phyloP scores from a whole-genome alignment of 2,888 invertebrate species.

The Athalia cordata region DNA sequence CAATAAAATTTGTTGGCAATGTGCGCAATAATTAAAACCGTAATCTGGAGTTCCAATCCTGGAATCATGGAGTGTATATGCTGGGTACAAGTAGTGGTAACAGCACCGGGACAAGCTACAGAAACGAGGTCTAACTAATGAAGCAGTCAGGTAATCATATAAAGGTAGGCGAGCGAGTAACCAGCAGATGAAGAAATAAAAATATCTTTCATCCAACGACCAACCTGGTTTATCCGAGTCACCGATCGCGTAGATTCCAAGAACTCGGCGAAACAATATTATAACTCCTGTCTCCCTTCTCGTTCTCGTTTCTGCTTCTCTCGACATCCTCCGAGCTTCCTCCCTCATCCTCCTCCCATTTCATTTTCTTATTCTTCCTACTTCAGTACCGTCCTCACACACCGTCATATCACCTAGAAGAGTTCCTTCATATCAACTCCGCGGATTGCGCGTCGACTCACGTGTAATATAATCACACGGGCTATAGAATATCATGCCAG shows the following conservation, averaged over 20 bases:
- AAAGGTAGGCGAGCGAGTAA: slow-evolving; percentile 48
- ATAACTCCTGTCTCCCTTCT: slow-evolving; percentile 66
- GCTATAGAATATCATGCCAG: slow-evolving; percentile 58
- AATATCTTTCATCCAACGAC: slow-evolving; percentile 46
- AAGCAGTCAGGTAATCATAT: slow-evolving; percentile 58
- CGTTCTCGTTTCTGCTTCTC: slow-evolving; percentile 40
- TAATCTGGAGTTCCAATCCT: slow-evolving; percentile 45
- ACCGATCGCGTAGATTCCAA: slow-evolving; percentile 73
- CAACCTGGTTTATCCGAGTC: slow-evolving; percentile 68
- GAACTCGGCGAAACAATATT: slow-evolving; percentile 72
- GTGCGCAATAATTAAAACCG: slow-evolving; percentile 44
- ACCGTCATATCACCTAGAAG: slow-evolving; percentile 57
- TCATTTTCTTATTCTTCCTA: too few species aligned
- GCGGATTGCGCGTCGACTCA: slow-evolving; percentile 59
- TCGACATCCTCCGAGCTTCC: slow-evolving; percentile 49
- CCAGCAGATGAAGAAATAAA: slow-evolving; percentile 47
- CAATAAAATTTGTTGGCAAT: slow-evolving; percentile 46
- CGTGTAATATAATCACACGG: slow-evolving; percentile 64
- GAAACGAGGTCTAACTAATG: slow-evolving; percentile 54
- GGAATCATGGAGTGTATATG: slow-evolving; percentile 43
- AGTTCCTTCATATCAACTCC: slow-evolving; percentile 52
- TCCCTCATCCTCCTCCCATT: slow-evolving; percentile 63
- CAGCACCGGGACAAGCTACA: slow-evolving; percentile 36
- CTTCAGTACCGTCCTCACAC: not conserved
- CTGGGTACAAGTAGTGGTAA: too few species aligned